These are phyloP conservation scores for Holothuria scabra DNA, from an alignment of 53 echinoderm and acorn worm genomes.

Conservation along the genomic window DNA sequence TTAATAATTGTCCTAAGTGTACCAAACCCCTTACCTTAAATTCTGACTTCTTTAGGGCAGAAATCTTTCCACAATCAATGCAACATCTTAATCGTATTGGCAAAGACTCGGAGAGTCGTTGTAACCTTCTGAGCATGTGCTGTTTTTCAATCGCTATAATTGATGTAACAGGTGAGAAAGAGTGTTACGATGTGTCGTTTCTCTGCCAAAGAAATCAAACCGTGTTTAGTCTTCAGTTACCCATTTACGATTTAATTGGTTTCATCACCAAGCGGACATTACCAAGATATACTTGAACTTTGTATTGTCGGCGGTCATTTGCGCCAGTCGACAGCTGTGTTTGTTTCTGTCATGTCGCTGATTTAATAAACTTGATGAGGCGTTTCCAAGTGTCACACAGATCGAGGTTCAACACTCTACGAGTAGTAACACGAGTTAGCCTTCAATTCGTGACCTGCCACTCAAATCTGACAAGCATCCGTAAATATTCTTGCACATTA, in stretches of 20 bases:
- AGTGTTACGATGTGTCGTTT: not conserved
- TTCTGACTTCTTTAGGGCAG: no score
- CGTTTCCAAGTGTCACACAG: conserved; percentile 25
- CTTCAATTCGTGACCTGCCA: no score
- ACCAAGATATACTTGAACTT: conserved; percentile 26
- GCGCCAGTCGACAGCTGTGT: conserved; percentile 8
- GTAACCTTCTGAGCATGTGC: not conserved
- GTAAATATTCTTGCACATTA: no score
- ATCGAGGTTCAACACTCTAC: conserved; percentile 5
- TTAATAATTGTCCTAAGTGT: no score
- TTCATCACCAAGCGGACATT: conserved; percentile 28
- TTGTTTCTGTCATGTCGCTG: conserved; percentile 20
- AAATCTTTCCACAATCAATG: not conserved
- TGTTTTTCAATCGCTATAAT: not conserved
- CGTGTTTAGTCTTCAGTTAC: conserved; percentile 37
- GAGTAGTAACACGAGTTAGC: no score
- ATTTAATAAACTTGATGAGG: conserved; percentile 28
- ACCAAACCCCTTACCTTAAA: no score
- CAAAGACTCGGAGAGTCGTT: not conserved
- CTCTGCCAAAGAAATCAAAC: conserved; percentile 10
- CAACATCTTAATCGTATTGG: not conserved
- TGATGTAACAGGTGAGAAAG: conserved; percentile 39
- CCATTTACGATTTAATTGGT: conserved; percentile 32
- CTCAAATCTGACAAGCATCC: no score
- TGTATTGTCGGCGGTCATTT: conserved; percentile 1